phyloP scores from a whole-genome alignment of 2,113 vertebrate species.

The Bubo scandiacus region DNA sequence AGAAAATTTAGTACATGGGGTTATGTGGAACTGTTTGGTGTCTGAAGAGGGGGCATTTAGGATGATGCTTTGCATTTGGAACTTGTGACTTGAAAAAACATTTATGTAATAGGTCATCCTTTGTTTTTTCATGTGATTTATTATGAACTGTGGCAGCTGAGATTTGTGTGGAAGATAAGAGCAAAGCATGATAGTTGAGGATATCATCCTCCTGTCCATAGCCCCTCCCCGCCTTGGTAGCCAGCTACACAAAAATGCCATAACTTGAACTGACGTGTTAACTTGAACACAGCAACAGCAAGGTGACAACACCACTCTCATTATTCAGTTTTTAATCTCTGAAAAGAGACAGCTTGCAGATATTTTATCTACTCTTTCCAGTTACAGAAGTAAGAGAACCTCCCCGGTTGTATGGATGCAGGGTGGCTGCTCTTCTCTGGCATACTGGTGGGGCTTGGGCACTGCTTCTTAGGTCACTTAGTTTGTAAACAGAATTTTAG shows the following conservation, averaged over 20 bases:
- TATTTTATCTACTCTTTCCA: not conserved
- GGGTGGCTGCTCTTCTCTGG: not conserved
- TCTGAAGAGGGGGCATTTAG: not conserved
- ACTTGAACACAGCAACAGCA: not conserved
- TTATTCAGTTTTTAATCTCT: not conserved
- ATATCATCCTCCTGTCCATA: not conserved
- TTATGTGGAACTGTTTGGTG: not conserved
- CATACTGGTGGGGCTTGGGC: rapidly evolving
- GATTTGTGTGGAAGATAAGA: not conserved
- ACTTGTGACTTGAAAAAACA: not conserved
- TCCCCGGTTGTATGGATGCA: not conserved
- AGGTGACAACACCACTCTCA: not conserved
- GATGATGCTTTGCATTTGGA: not conserved
- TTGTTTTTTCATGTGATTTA: not conserved
- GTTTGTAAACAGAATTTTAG: not conserved
- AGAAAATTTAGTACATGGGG: not conserved
- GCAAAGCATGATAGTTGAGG: not conserved
- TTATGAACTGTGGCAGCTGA: not conserved
- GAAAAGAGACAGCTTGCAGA: not conserved
- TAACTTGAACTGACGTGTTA: not conserved
- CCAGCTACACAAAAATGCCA: not conserved
- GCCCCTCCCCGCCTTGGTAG: not conserved
- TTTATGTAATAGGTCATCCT: not conserved
- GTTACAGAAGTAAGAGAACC: not conserved
- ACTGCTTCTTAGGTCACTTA: not conserved